A percentile compares a stretch with the other conserved stretches of the same genome.
Evolutionary conservation across 2,113 vertebrate species (phyloP).

Genomic region (Nothoprocta pentlandii): DNA sequence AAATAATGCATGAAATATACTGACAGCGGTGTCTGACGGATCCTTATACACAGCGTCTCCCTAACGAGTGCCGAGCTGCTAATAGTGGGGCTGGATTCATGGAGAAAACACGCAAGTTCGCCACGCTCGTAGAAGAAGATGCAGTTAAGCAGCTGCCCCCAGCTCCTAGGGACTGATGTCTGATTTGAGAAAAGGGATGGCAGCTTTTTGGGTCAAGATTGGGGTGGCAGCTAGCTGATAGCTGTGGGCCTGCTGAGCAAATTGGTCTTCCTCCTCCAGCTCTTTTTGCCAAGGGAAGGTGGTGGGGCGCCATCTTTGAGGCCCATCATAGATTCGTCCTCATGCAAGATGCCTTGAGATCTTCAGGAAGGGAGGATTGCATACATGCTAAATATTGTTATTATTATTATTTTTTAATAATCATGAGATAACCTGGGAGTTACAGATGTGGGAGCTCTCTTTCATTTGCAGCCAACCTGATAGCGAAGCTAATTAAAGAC

Average conservation of each 20-base stretch:
- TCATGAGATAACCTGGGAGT: slow-evolving; percentile 26
- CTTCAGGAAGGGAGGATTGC: not conserved
- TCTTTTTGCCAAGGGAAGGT: not conserved
- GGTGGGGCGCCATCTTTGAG: not conserved
- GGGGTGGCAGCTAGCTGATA: not conserved
- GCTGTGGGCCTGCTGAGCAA: not conserved
- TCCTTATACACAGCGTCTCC: slow-evolving; percentile 60
- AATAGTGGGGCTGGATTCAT: not conserved
- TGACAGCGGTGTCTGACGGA: slow-evolving; percentile 59
- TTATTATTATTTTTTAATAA: slow-evolving; percentile 63
- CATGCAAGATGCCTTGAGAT: not conserved
- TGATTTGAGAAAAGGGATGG: not conserved
- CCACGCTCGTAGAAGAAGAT: rapidly evolving
- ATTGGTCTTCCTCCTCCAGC: not conserved
- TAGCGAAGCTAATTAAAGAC: slow-evolving; percentile 67
- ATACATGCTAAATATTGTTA: slow-evolving; percentile 18
- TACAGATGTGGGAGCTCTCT: slow-evolving; percentile 46
- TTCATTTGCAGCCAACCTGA: slow-evolving; percentile 44
- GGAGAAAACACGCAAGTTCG: not conserved
- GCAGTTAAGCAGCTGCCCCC: not conserved
- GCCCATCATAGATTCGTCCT: not conserved
- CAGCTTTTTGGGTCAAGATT: not conserved
- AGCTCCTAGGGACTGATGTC: not conserved
- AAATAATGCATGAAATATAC: slow-evolving; percentile 71
- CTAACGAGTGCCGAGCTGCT: slow-evolving; percentile 51